Conservation (phyloP, 2,888 invertebrate species). For the Drosophila mimetica region DNA sequence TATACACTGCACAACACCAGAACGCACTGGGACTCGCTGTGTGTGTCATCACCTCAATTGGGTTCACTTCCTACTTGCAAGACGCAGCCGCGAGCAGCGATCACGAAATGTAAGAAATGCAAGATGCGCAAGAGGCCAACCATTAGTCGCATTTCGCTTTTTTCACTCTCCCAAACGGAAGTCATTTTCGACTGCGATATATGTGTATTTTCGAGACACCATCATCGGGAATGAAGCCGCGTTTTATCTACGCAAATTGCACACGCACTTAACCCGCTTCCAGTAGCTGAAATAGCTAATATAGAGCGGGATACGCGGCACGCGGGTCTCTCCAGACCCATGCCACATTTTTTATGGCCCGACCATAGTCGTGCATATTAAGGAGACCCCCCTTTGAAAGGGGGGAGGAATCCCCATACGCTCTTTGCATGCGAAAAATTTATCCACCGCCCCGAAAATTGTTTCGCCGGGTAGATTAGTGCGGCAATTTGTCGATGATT, state of each 20-base stretch:
- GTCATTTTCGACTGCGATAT: slow-evolving; percentile 57
- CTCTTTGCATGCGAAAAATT: slow-evolving; percentile 42
- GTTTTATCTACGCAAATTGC: slow-evolving; percentile 76
- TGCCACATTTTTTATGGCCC: slow-evolving; percentile 32
- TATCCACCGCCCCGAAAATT: slow-evolving; percentile 28
- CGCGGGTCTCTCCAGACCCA: slow-evolving; percentile 19
- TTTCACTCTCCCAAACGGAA: slow-evolving; percentile 75
- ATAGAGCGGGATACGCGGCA: slow-evolving; percentile 58
- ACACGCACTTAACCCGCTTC: slow-evolving; percentile 81
- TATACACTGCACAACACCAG: slow-evolving; percentile 63
- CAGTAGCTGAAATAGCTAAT: slow-evolving; percentile 55
- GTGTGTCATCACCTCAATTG: slow-evolving; percentile 82
- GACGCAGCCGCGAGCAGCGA: slow-evolving; percentile 53
- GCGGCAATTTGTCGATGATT: slow-evolving; percentile 78
- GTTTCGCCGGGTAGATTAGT: slow-evolving; percentile 61
- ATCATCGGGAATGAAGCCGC: slow-evolving; percentile 16
- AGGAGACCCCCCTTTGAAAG: slow-evolving; percentile 11
- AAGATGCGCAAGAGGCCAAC: slow-evolving; percentile 31
- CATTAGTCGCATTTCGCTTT: slow-evolving; percentile 67
- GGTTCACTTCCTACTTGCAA: slow-evolving; percentile 83
- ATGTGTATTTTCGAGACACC: slow-evolving; percentile 26
- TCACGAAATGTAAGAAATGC: slow-evolving; percentile 41
- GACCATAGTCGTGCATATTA: slow-evolving; percentile 40
- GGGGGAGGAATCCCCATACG: slow-evolving; percentile 14
- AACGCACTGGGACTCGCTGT: slow-evolving; percentile 51